Evolutionary conservation across 2,888 invertebrate genomes (phyloP), one percentile per base, ranked within the genome.

Genomic region (Plebejus melissa): DNA sequence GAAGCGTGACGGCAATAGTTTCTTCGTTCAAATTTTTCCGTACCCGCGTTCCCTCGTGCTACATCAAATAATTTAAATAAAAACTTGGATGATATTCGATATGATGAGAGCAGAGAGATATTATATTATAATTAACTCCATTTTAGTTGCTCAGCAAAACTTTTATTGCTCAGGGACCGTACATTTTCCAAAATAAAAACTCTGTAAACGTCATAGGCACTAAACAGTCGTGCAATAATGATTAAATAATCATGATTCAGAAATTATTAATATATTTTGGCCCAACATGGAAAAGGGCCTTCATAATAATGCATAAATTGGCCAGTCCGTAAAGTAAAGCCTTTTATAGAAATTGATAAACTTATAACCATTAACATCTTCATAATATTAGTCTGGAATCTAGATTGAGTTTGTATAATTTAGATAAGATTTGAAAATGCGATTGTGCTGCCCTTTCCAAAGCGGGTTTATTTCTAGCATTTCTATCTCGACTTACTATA

Each of bases 341-440:
- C 65, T 65, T 65, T 65, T 65, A 32, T 65, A 65, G 65, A 36
- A 65, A 65, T 65, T 65, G 65, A 65, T 65, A 65, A 65, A 65
- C 65, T 65, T 65, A 32, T 65, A 65, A 32, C 32, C 65, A 65
- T 65, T 65, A 65, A 65, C 32, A 65, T 65, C 65, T 65, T 65
- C 36, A 65, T 65, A 65, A 65, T 65, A 65, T 65, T 65, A 65
- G 32, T 6, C 28, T 58, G 22, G 58, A 60, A 9, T 9, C 60
- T 65, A 65, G 32, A 65, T 65, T 65, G 65, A 65, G 65, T 65
- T 65, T 65, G 65, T 65, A 72, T 54, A 54, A 54, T 72, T 32
- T 9, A 72, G 72, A 72, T 72, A 50, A 72, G 72, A 72, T 72
- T 72, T 72, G 72, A 72, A 72, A 72, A 50, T 72, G 50, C 72